These are phyloP conservation scores for Lonchura striata DNA, from an alignment of 2,113 vertebrate genomes.

Conservation along the genomic window DNA sequence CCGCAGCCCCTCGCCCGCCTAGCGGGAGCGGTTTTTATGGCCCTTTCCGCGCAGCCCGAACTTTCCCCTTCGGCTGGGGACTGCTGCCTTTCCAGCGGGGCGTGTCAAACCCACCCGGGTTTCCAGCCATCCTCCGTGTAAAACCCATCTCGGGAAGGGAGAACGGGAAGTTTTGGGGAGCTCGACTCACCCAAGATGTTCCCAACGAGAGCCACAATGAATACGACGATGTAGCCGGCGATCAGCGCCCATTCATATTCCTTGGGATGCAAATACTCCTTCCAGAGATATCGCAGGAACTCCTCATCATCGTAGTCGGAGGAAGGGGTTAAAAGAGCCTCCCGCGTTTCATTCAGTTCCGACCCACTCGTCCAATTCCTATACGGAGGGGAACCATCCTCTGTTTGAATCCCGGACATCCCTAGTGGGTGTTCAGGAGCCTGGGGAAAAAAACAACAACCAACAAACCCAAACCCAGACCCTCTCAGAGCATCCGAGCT, in stretches of 20 bases:
- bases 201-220: conserved; percentile 90
- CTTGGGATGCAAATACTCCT: conserved; percentile 92
- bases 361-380: conserved; percentile 76
- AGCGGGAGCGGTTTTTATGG: background rate
- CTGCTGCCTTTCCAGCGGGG: background rate
- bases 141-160: background rate
- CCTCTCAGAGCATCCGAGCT: conserved; percentile 48
- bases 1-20: background rate
- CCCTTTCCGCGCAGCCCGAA: background rate
- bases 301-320: conserved; percentile 89
- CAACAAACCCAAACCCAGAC: background rate
- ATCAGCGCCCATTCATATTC: conserved; percentile 97
- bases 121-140: background rate
- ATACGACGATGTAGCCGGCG: conserved; percentile 91
- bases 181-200: conserved; percentile 90
- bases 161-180: background rate
- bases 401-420: conserved; percentile 80
- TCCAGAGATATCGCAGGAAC: conserved; percentile 94
- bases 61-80: background rate
- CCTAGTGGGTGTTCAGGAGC: conserved; percentile 25
- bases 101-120: background rate
- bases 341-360: conserved; percentile 76
- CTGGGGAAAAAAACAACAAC: background rate
- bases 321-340: conserved; percentile 62
- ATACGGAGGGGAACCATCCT: conserved; percentile 67